These are phyloP conservation scores for Leptatherina wallacei DNA, from an alignment of 2,797 vertebrate genomes.

Conservation along the genomic window DNA sequence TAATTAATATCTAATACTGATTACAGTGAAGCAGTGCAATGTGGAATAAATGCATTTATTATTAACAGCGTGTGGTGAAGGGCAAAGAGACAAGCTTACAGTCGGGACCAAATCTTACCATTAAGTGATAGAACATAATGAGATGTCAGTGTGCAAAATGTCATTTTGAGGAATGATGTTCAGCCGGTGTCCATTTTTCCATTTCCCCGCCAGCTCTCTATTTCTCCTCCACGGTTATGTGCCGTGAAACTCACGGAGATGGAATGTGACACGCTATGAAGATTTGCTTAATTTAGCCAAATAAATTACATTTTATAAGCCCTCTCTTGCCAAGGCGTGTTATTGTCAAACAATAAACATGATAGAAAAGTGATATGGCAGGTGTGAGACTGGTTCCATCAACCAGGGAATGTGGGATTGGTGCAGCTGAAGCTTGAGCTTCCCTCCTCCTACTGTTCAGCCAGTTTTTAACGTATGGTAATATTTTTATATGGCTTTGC, in stretches of 20 bases:
- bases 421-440: neutral
- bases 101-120: conserved; percentile 18
- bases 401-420: conserved; percentile 2
- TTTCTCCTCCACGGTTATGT: conserved; percentile 19
- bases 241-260: conserved; percentile 53
- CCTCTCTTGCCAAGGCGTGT: conserved; percentile 42
- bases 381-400: conserved; percentile 20
- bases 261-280: conserved; percentile 58
- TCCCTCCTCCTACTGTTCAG: neutral
- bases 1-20: conserved; percentile 36
- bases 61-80: conserved; percentile 23
- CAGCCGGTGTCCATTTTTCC: conserved; percentile 60
- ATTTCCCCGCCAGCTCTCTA: conserved; percentile 39
- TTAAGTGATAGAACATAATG: conserved; percentile 54
- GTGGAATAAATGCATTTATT: conserved; percentile 47
- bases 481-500: neutral
- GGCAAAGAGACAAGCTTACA: conserved; percentile 23
- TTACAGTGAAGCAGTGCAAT: conserved; percentile 37
- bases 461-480: neutral
- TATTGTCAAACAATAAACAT: conserved; percentile 46
- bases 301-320: conserved; percentile 74
- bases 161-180: conserved; percentile 44
- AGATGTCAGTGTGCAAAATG: conserved; percentile 53
- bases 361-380: conserved; percentile 17
- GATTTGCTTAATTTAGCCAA: conserved; percentile 70